phyloP scores from a whole-genome alignment of 2,797 vertebrate species.

The Neopelma chrysocephalum region DNA sequence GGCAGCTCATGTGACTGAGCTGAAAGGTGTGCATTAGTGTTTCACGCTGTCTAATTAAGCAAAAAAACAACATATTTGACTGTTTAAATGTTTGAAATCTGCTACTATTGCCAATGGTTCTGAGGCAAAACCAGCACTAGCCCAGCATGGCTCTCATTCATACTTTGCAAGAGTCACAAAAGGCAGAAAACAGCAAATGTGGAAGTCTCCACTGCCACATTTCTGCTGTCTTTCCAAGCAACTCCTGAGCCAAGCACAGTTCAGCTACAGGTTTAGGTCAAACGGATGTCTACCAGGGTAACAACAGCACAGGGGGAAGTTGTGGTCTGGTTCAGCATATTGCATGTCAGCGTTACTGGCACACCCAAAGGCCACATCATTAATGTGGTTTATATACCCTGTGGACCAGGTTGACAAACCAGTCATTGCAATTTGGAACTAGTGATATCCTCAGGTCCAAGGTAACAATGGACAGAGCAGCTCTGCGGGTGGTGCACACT shows the following conservation, averaged over 20 bases:
- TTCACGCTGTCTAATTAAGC: neutral
- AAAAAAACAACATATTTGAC: neutral
- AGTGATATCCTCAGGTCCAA: neutral
- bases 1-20: accelerated
- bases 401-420: neutral
- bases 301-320: neutral
- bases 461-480: accelerated
- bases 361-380: neutral
- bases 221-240: neutral
- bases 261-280: neutral
- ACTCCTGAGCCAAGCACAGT: neutral
- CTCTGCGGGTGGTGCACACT: accelerated
- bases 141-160: accelerated
- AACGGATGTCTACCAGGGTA: neutral
- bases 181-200: neutral
- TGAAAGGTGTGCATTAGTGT: too few species aligned
- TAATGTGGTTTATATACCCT: accelerated
- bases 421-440: accelerated
- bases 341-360: accelerated
- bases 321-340: neutral
- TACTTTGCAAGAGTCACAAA: accelerated
- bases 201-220: neutral
- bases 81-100: neutral
- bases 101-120: neutral
- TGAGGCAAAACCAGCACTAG: neutral